These are phyloP conservation scores for Martes flavigula DNA, from an alignment of 2,797 vertebrate genomes.

Conservation along the genomic window DNA sequence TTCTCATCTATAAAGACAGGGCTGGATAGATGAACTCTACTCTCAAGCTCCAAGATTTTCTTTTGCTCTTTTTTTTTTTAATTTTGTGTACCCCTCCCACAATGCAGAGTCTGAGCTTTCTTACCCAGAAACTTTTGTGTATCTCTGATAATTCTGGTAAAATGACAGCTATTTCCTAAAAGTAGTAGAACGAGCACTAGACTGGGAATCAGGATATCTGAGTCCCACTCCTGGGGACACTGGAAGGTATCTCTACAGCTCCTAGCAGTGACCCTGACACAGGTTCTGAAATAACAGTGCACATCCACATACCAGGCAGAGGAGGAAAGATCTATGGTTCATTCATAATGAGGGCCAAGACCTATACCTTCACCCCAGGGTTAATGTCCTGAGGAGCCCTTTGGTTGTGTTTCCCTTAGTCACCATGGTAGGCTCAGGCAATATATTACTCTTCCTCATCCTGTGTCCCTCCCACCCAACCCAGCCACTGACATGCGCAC, in stretches of 20 bases:
- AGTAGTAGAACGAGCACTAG: neutral
- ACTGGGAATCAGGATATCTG: neutral
- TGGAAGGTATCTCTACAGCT: neutral
- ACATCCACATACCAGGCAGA: neutral
- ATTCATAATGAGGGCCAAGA: neutral
- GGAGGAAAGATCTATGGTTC: neutral
- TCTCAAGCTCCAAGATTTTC: neutral
- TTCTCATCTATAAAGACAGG: neutral
- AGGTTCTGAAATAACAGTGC: neutral
- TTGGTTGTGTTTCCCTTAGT: neutral
- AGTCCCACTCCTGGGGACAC: neutral
- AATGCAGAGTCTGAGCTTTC: neutral
- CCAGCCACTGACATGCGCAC: fast-evolving
- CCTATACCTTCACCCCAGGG: neutral
- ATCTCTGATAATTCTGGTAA: constrained; percentile 21
- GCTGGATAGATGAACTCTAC: neutral
- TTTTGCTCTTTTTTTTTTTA: neutral
- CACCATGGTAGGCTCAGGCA: neutral
- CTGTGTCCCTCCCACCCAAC: neutral
- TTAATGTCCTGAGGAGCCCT: neutral
- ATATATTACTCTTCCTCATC: neutral
- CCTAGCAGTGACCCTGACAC: neutral
- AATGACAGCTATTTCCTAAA: neutral
- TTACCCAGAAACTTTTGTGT: neutral
- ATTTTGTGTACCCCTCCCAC: neutral